Percentiles rank a stretch among this genome's conserved stretches.
Conservation (phyloP, 2,113 vertebrate genomes). For the Erythrolamprus reginae region DNA sequence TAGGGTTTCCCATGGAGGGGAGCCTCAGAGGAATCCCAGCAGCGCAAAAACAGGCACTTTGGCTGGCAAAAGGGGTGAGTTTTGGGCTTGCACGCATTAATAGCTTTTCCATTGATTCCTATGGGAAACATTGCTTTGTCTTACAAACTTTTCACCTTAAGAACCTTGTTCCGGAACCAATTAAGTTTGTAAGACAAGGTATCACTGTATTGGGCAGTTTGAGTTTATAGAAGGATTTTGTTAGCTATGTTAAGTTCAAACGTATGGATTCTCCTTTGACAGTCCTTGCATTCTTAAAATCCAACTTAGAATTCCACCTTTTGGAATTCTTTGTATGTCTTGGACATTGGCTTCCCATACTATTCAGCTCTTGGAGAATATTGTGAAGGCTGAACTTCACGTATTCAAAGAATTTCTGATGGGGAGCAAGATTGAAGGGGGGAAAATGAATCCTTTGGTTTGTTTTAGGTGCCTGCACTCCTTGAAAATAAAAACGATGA, state of each 20-base stretch:
- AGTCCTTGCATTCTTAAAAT: not conserved
- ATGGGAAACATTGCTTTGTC: no score
- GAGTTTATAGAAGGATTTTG: not conserved
- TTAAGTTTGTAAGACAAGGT: no score
- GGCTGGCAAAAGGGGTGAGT: no score
- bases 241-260: not conserved
- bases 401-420: not conserved
- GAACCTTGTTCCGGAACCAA: no score
- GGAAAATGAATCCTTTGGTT: not conserved
- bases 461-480: conserved; percentile 83
- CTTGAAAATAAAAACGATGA: conserved; percentile 69
- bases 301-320: not conserved
- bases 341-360: not conserved
- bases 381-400: not conserved
- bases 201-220: not conserved
- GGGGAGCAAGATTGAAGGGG: not conserved
- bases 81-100: no score
- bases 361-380: not conserved
- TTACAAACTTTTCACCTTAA: no score
- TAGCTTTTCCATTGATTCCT: no score
- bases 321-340: not conserved
- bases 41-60: no score
- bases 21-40: no score
- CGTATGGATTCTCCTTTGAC: not conserved
- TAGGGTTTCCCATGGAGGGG: no score